A percentile compares a stretch with the other conserved stretches of the same genome.
Conservation (phyloP, 2,888 invertebrate species). For the Drosophila gaucha region DNA sequence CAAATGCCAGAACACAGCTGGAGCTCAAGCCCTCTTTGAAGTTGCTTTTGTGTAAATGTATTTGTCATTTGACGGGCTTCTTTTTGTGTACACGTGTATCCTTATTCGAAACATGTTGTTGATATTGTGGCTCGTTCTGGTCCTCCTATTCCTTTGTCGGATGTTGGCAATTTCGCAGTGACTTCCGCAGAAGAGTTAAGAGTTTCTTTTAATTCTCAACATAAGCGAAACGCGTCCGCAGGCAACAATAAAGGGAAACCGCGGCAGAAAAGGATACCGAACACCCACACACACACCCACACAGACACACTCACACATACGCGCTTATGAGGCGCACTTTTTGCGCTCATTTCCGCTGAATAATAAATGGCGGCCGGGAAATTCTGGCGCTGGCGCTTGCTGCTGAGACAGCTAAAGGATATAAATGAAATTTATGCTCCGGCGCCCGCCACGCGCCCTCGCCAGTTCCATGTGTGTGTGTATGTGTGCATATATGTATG, state of each 20-base stretch:
- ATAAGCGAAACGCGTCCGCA: conserved; percentile 57
- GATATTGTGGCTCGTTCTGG: conserved; percentile 35
- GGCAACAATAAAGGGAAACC: conserved; percentile 54
- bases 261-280: conserved; percentile 10
- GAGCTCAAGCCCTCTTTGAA: not conserved
- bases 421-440: conserved; percentile 51
- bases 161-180: conserved; percentile 69
- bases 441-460: not conserved
- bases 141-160: conserved; percentile 42
- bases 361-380: conserved; percentile 55
- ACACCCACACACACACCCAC: conserved; percentile 3
- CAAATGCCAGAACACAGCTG: conserved; percentile 20
- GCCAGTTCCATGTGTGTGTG: not conserved
- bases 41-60: too few species aligned
- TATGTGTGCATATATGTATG: conserved; percentile 13
- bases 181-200: conserved; percentile 72
- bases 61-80: too few species aligned
- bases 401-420: conserved; percentile 42
- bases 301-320: conserved; percentile 2
- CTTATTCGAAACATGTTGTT: conserved; percentile 23
- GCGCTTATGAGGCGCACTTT: conserved; percentile 23
- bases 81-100: conserved; percentile 9
- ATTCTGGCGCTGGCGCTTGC: conserved; percentile 28
- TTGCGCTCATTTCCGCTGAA: conserved; percentile 65
- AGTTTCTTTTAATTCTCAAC: conserved; percentile 70